Evolutionary conservation across 2,797 vertebrate species (phyloP), one percentile per base, ranked within the genome.

Genomic region (Tympanoctomys barrerae): DNA sequence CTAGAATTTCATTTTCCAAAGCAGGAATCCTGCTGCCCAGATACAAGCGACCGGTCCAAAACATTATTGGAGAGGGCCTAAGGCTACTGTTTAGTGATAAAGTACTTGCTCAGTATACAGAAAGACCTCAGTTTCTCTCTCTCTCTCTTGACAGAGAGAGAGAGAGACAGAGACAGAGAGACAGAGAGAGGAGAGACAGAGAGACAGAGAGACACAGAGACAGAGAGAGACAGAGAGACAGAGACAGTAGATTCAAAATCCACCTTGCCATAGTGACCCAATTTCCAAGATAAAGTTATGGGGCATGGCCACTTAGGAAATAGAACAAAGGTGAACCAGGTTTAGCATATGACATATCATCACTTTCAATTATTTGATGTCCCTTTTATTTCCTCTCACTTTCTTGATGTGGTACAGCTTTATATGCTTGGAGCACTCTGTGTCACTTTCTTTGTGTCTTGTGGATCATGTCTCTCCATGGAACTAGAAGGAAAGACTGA

Each of bases 191-290:
- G 42, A 42, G 42, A 42, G 42, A 42, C 4, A 42, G 42, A 42
- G 42, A 42, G 42, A 42, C 4, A 42, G 42, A 42, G 42, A 42
- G 42, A 42, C 3, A 42, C 39, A 42, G 39, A 42, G 39, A 42
- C 39, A 42, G 39, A 5, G 42, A 42, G 42, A 42, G 42, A 42
- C 42, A 42, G 42, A 42, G 42, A 42, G 42, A 42, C 42, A 91
- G 77, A 83, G n/a, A 94, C 36, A 88, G 96, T 87, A 96, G 95
- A 96, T 94, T 97, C 94, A 96, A 97, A 96, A 96, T 97, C 96
- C 75, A 92, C 93, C 89, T 96, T 97, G 77, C 68, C 79, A 96
- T 39, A 81, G 52, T 94, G 87, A 28, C 22, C 73, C 19, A 92
- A 75, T 78, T 97, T 96, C 97, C 96, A 96, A 93, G 77, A 59